phyloP scores from a whole-genome alignment of 1,140 invertebrate genomes.

The Drosophila repleta region DNA sequence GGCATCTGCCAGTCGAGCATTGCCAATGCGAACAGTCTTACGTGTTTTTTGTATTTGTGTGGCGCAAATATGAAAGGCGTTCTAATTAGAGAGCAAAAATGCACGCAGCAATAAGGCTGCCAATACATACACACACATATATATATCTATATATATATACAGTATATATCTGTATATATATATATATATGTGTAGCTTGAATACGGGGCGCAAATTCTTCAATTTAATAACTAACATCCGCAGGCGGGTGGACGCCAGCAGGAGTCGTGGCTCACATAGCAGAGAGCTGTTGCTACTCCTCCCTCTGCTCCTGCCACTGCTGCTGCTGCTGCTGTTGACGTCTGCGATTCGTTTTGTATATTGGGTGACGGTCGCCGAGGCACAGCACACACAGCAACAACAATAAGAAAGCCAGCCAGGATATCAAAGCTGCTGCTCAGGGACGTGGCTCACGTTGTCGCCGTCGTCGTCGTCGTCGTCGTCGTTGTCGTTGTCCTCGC shows the following conservation, averaged over 20 bases:
- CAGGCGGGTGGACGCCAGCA: conserved; percentile 28
- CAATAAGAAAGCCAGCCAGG: conserved; percentile 48
- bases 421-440: conserved; percentile 38
- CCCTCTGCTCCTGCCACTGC: background rate
- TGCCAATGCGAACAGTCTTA: no score
- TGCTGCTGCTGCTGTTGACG: background rate
- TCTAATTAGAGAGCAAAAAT: conserved; percentile 80
- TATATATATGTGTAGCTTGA: background rate
- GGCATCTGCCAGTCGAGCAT: no score
- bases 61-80: conserved; percentile 65
- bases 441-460: conserved; percentile 25
- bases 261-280: background rate
- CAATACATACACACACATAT: conserved; percentile 53
- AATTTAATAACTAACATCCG: conserved; percentile 79
- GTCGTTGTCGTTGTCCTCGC: conserved; percentile 16
- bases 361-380: conserved; percentile 34
- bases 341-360: conserved; percentile 11
- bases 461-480: no score
- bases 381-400: conserved; percentile 21
- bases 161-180: no score
- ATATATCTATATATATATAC: background rate
- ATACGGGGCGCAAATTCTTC: conserved; percentile 74
- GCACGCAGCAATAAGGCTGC: conserved; percentile 64
- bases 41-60: conserved; percentile 32
- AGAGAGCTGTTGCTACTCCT: background rate